Percentiles rank a stretch among this genome's conserved stretches.
Evolutionary conservation across 2,888 invertebrate genomes (phyloP).

Genomic region (Limnephilus rhombicus): DNA sequence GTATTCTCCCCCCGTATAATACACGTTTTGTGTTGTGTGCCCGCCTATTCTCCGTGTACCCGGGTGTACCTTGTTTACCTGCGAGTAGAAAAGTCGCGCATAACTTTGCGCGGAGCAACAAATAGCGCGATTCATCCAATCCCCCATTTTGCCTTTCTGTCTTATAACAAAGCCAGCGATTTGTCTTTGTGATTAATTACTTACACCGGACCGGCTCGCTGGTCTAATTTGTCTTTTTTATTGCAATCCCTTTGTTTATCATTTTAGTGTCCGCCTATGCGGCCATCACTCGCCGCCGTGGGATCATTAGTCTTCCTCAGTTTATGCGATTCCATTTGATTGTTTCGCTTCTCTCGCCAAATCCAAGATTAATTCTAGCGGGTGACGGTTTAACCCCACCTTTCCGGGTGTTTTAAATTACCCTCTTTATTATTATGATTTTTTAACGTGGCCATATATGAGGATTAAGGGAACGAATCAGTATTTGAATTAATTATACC

Average conservation of each 20-base stretch:
- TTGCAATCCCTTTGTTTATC: constrained; percentile 63
- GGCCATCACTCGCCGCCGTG: constrained; percentile 52
- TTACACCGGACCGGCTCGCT: constrained; percentile 50
- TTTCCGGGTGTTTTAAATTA: background rate
- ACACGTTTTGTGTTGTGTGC: background rate
- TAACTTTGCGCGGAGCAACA: constrained; percentile 12
- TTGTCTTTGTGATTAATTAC: constrained; percentile 64
- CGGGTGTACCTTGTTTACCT: background rate
- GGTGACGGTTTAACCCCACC: background rate
- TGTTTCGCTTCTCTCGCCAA: constrained; percentile 35
- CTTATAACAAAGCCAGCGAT: constrained; percentile 61
- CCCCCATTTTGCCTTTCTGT: constrained; percentile 55
- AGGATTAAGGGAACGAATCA: background rate
- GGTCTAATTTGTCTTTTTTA: constrained; percentile 65
- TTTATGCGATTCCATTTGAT: constrained; percentile 52
- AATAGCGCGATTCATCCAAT: constrained; percentile 37
- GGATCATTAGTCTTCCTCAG: constrained; percentile 58
- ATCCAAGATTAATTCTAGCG: constrained; percentile 32
- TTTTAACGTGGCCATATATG: background rate
- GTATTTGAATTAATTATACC: background rate
- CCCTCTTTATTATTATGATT: background rate
- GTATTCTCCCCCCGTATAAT: background rate
- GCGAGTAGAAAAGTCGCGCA: constrained; percentile 1
- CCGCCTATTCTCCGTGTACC: background rate
- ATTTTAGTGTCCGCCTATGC: constrained; percentile 58